A percentile compares a stretch with the other conserved stretches of the same genome.
phyloP scores from a whole-genome alignment of 1,140 invertebrate species.

The Temnothorax curvispinosus region DNA sequence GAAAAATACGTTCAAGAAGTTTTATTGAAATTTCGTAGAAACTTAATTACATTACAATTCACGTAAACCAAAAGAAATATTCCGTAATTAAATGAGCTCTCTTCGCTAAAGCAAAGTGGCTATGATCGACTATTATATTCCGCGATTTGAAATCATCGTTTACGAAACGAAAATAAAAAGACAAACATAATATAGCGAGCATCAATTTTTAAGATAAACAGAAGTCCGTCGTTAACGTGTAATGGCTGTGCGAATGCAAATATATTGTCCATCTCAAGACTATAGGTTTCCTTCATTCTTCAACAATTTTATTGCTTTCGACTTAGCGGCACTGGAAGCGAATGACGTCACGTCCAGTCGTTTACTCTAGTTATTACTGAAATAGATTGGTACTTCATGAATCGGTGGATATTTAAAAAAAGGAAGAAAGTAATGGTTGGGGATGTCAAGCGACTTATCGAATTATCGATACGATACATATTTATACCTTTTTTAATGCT shows the following conservation, averaged over 20 bases:
- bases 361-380: conserved; percentile 75
- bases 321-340: conserved; percentile 54
- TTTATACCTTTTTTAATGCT: conserved; percentile 35
- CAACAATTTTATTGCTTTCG: conserved; percentile 67
- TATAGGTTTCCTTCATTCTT: background rate
- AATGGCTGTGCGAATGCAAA: conserved; percentile 59
- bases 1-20: background rate
- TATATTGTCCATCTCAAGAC: conserved; percentile 59
- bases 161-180: conserved; percentile 12
- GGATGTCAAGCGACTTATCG: conserved; percentile 64
- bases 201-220: conserved; percentile 74
- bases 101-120: background rate
- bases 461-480: conserved; percentile 64
- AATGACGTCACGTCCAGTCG: conserved; percentile 75
- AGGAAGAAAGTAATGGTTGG: background rate
- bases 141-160: conserved; percentile 30
- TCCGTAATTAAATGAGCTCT: background rate
- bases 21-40: conserved; percentile 9
- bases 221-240: conserved; percentile 71
- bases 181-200: conserved; percentile 47
- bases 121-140: background rate
- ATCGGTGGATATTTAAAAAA: conserved; percentile 70
- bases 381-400: conserved; percentile 75
- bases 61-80: background rate
- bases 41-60: background rate